Evolutionary conservation across 1,140 invertebrate species (phyloP), one percentile per base, ranked within the genome.

Genomic region (Coptotermes formosanus): DNA sequence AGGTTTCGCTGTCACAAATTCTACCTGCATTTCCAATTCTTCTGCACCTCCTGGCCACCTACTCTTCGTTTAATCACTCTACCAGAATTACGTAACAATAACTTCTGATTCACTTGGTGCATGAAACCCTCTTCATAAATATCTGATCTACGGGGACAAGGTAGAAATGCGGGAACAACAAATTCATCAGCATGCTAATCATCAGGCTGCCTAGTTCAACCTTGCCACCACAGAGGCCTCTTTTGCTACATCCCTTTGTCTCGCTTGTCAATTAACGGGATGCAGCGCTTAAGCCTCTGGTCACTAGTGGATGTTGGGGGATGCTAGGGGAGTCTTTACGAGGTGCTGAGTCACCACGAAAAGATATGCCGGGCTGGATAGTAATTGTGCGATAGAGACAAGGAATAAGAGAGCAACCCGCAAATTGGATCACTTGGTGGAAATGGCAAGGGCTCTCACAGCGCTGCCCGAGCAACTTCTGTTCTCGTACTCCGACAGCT

Each of bases 191-290:
- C 25, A 75, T 75, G 64, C 3, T 12, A 75, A 75, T 25, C 64
- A 75, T n/a, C n/a, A 30, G 11, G n/a, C 12, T 12, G 25, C 25
- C n/a, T 11, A 75, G 64, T 9, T 30, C 4, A 30, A 25, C 64
- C n/a, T 30, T 75, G n/a, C 64, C 64, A 30, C n/a, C 64, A 75
- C 7, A 75, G 25, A 75, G n/a, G 25, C 8, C 64, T n/a, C 64
- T 75, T 75, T 25, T 14, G 64, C 64, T n/a, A 75, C 64, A n/a
- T 75, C n/a, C 52, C 25, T 75, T 30, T 75, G 64, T 75, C n/a
- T 75, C 64, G 25, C 64, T 11, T 75, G 64, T n/a, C 64, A 75
- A 75, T 75, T 75, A 75, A 75, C n/a, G 30, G 64, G 64, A 75
- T 75, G 64, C n/a, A n/a, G 64, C 7, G 64, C n/a, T 6, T 75